A percentile compares a stretch with the other conserved stretches of the same genome.
phyloP scores from a whole-genome alignment of 2,113 vertebrate genomes.

The Bos javanicus region DNA sequence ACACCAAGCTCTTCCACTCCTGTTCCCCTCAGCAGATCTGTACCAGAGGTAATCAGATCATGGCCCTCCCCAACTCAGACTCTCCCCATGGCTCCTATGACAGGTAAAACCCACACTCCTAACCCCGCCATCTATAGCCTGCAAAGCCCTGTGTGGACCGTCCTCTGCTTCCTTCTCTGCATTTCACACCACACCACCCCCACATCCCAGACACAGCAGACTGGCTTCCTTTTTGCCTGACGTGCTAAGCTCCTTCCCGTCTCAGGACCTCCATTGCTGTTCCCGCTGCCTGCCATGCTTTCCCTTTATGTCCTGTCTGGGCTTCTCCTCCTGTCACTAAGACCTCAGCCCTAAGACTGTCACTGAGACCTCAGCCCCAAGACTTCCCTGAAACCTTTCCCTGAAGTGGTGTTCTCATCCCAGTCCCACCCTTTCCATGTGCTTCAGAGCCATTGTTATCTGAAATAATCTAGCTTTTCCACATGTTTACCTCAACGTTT shows the following conservation, averaged over 20 bases:
- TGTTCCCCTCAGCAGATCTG: not conserved
- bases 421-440: not conserved
- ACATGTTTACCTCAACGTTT: not conserved
- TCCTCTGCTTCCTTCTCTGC: not conserved
- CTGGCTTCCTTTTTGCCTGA: not conserved
- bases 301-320: not conserved
- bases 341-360: not conserved
- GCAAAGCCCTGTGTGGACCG: fast-evolving
- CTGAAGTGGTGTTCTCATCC: not conserved
- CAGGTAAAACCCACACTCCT: not conserved
- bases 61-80: not conserved
- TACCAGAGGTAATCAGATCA: not conserved
- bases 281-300: not conserved
- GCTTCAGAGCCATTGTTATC: not conserved
- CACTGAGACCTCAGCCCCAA: not conserved
- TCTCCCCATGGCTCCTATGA: not conserved
- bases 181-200: not conserved
- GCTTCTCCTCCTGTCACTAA: not conserved
- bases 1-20: not conserved
- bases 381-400: not conserved
- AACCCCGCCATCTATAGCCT: fast-evolving
- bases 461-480: not conserved
- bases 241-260: not conserved
- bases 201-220: not conserved
- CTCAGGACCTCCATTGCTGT: not conserved